Conservation (phyloP, 53 echinoderm and acorn worm genomes). For the Arbacia lixula region DNA sequence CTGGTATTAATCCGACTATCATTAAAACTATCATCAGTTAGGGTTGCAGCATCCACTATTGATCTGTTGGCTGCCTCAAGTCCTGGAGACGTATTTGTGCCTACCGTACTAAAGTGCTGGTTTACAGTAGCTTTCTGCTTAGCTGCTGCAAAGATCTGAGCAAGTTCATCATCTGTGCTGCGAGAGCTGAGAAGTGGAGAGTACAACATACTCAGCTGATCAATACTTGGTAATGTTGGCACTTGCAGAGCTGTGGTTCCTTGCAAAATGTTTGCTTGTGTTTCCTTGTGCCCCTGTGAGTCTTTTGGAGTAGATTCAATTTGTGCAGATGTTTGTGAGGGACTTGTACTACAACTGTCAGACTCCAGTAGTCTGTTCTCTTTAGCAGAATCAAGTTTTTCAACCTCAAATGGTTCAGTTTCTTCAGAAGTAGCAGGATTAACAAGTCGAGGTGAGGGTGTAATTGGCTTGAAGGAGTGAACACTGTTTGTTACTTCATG, state of each 20-base stretch:
- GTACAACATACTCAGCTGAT: neutral
- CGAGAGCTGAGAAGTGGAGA: constrained; percentile 29
- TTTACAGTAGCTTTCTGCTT: neutral
- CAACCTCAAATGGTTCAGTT: neutral
- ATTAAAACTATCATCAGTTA: constrained; percentile 15
- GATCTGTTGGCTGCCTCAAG: neutral
- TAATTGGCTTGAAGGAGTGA: constrained; percentile 37
- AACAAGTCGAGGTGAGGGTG: constrained; percentile 34
- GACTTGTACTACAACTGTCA: too few species aligned
- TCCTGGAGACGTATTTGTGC: constrained; percentile 72
- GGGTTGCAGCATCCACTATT: constrained; percentile 18
- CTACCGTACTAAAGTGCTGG: constrained; percentile 11
- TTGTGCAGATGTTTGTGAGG: too few species aligned
- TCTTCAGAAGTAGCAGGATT: neutral
- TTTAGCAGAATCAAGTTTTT: neutral
- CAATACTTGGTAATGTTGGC: neutral
- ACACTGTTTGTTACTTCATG: neutral
- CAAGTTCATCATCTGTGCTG: constrained; percentile 73
- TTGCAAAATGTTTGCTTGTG: neutral
- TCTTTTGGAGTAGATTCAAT: neutral
- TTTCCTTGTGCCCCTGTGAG: neutral
- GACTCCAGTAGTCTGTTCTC: too few species aligned
- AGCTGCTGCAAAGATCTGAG: constrained; percentile 57
- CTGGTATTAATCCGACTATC: too few species aligned
- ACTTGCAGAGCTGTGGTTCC: neutral